phyloP scores from a whole-genome alignment of 35 echinoderm and acorn worm species.

The Ophiothrix spiculata region DNA sequence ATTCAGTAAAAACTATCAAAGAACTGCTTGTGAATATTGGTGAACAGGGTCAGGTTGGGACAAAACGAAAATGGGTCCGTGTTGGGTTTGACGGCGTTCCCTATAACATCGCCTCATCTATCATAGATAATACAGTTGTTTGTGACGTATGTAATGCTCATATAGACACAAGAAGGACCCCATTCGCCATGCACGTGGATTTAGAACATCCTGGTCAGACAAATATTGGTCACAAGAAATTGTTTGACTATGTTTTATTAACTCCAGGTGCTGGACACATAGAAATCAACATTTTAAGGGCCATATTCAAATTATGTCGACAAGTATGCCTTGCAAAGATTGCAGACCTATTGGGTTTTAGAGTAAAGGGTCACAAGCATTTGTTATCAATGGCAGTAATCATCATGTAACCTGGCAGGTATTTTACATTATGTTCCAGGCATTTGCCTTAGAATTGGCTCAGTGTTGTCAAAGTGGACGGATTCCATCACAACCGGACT shows the following conservation, averaged over 20 bases:
- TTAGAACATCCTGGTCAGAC: not conserved
- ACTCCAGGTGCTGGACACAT: not conserved
- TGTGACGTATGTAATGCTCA: slow-evolving; percentile 4
- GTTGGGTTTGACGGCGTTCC: slow-evolving; percentile 32
- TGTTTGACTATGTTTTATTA: not conserved
- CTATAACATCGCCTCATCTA: not conserved
- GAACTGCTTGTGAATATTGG: not conserved
- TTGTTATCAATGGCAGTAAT: not conserved
- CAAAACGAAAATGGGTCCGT: slow-evolving; percentile 17
- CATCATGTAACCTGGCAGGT: slow-evolving; percentile 9
- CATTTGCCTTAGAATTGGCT: slow-evolving; percentile 1
- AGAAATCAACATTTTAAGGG: not conserved
- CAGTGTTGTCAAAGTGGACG: not conserved
- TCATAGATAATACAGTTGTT: slow-evolving; percentile 3
- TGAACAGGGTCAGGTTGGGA: not conserved
- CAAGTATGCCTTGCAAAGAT: not conserved
- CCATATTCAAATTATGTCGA: not conserved
- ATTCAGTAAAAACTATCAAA: slow-evolving; percentile 14
- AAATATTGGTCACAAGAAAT: not conserved
- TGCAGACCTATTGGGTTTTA: not conserved
- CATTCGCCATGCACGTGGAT: slow-evolving; percentile 3
- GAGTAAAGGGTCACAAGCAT: not conserved
- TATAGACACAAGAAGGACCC: not conserved
- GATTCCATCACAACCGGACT: not conserved
- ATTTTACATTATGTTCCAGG: not conserved